Evolutionary conservation across 1,140 invertebrate species (phyloP), one percentile per base, ranked within the genome.

Genomic region (Neoseiulus cucumeris): DNA sequence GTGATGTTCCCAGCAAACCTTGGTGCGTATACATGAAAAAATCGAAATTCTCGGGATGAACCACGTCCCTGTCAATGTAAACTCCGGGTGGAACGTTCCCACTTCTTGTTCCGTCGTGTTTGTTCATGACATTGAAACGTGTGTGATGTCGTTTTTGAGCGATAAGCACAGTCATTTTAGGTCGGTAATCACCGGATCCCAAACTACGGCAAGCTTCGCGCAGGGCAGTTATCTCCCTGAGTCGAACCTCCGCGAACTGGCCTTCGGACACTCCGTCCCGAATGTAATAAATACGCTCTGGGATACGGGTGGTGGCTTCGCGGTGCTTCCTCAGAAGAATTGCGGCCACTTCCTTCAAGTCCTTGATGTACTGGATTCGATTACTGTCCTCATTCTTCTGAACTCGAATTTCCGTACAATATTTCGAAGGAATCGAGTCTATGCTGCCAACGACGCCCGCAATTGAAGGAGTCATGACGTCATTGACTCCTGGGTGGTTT

Each of bases 401-500:
- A 2, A 69, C 51, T 42, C 69, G 29, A 20, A 68, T 66, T 17
- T 44, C 51, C 18, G 68, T 41, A 28, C 47, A 41, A 28, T 70
- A 70, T n/a, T 42, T 65, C 18, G 65, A 69, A 4, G 66, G 64
- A n/a, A 18, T 65, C 22, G 64, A 39, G 55, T 71, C 69, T 18
- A 68, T 28, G 42, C 66, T 69, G 12, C 70, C 70, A 42, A 71
- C 70, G 4, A 83, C 82, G 0, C 89, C 89, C 18, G 89, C 88
- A 44, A 92, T 84, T 51, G 88, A 91, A 0, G 88, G 87, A 18
- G 83, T 82, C 0, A 44, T 71, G 20, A 80, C 79, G 72, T 87
- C 85, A 0, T 86, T 85, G 20, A 71, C 64, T 1, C 84, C 82
- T 0, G 87, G 87, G 80, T 91, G 88, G 0, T 87, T 89, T 1